Base-by-base conservation (phyloP, 1,140 invertebrate genomes). In the Anoplolepis gracilipes region DNA sequence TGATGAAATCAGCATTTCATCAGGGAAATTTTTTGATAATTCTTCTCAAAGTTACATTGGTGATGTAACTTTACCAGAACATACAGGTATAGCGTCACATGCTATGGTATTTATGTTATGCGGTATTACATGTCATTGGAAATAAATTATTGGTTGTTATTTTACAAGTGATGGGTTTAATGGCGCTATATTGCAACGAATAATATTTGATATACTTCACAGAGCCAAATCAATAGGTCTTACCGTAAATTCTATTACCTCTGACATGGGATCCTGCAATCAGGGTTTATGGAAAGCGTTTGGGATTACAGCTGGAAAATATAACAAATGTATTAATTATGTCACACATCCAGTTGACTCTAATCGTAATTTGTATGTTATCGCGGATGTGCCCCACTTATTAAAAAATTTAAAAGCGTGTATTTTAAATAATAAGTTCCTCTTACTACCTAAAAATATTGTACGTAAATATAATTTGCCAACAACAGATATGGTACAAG, bases 131-230 rank as follows among this genome's bases (percentile, higher is more conserved):
- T 28, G 46, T 73, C 22, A 79, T n/a, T 88, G 79, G 85, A 88
- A 88, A 49, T 85, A 88, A 57, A 64, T 84, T 39, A 79, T 88
- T 22, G 73, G 59, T 1, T 86, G 84, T 69, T 55, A 88, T 70
- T 84, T 78, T 46, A 88, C 79, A n/a, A 25, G 65, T 49, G 72
- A 65, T 42, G 42, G 65, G 19, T 72, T 73, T 59, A 25, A 86
- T 65, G 85, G 85, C 8, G 25, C 16, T 70, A 19, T 16, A 19
- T 70, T 70, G 19, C 13, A 49, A n/a, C 7, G 42, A 70, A 70
- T 70, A 70, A 70, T 70, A 30, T 3, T 53, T 49, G 42, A 70
- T n/a, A 53, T 70, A 28, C 67, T 70, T 70, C 42, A 70, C 42
- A 70, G 67, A 53, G 42, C 42, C 13, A 53, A 70, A 30, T 49